Percentiles rank a stretch among this genome's conserved stretches.
These are phyloP conservation scores for Melinaea marsaeus DNA, from an alignment of 2,888 invertebrate species.

Conservation along the genomic window DNA sequence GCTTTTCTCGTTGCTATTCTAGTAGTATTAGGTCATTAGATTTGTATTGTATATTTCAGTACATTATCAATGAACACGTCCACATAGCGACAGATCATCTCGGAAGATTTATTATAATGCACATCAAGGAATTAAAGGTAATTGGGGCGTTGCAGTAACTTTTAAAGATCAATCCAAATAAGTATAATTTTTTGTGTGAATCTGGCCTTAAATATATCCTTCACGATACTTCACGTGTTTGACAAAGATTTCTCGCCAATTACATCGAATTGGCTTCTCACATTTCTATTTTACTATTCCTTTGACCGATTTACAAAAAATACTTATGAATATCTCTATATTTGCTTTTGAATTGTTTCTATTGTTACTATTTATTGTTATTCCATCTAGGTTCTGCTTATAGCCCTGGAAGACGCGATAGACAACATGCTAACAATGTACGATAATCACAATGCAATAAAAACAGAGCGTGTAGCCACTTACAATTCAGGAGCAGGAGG, in stretches of 20 bases:
- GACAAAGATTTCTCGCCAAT: too few relatives aligned
- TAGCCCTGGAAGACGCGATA: constrained; percentile 64
- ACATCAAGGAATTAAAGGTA: constrained; percentile 70
- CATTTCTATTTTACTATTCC: neutral
- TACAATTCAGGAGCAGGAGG: constrained; percentile 58
- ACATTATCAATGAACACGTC: constrained; percentile 63
- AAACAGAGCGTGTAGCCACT: constrained; percentile 60
- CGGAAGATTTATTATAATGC: constrained; percentile 60
- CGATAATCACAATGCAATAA: constrained; percentile 68
- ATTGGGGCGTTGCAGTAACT: too few relatives aligned
- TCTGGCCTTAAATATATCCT: too few relatives aligned
- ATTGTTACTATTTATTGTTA: neutral
- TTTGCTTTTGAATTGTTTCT: neutral
- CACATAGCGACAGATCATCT: constrained; percentile 71
- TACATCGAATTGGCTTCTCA: too few relatives aligned
- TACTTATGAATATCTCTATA: neutral
- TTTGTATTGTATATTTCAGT: constrained; percentile 46
- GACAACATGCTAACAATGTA: constrained; percentile 74
- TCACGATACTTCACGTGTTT: too few relatives aligned
- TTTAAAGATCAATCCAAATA: too few relatives aligned
- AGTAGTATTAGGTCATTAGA: neutral
- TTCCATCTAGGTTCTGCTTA: constrained; percentile 54
- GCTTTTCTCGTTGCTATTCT: neutral
- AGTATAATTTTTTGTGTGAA: too few relatives aligned
- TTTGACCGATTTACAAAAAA: neutral